Conservation (phyloP, 1,140 invertebrate species). For the Gryllus bimaculatus region DNA sequence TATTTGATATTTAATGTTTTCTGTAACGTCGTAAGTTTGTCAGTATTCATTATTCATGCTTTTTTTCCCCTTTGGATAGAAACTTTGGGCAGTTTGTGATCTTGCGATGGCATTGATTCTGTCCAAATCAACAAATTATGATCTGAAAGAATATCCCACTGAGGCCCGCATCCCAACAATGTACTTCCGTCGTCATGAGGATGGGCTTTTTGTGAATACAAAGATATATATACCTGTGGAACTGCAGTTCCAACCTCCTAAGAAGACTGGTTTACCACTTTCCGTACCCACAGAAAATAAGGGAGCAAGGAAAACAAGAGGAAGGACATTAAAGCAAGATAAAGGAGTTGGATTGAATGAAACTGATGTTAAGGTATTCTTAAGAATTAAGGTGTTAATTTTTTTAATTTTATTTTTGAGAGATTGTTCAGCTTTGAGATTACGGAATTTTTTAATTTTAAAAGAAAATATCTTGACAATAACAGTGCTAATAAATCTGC, state of each 20-base stretch:
- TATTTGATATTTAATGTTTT: too few species aligned
- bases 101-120: constrained; percentile 81
- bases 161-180: constrained; percentile 76
- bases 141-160: constrained; percentile 77
- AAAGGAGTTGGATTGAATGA: constrained; percentile 46
- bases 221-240: constrained; percentile 40
- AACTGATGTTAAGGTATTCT: constrained; percentile 47
- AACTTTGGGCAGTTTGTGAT: constrained; percentile 94
- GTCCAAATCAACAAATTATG: constrained; percentile 75
- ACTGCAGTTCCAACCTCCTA: constrained; percentile 41
- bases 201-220: constrained; percentile 55
- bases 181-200: constrained; percentile 68
- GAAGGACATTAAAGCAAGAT: constrained; percentile 38
- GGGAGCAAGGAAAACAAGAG: constrained; percentile 30
- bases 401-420: too few species aligned
- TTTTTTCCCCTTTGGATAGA: constrained; percentile 47
- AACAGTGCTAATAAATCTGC: too few species aligned
- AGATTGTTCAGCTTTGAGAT: too few species aligned
- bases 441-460: too few species aligned
- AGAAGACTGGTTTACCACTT: constrained; percentile 31
- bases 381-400: not conserved
- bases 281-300: not conserved
- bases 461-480: too few species aligned
- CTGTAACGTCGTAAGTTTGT: not conserved
- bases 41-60: not conserved